Evolutionary conservation across 2,113 vertebrate genomes (phyloP).

Genomic region (Theropithecus gelada): DNA sequence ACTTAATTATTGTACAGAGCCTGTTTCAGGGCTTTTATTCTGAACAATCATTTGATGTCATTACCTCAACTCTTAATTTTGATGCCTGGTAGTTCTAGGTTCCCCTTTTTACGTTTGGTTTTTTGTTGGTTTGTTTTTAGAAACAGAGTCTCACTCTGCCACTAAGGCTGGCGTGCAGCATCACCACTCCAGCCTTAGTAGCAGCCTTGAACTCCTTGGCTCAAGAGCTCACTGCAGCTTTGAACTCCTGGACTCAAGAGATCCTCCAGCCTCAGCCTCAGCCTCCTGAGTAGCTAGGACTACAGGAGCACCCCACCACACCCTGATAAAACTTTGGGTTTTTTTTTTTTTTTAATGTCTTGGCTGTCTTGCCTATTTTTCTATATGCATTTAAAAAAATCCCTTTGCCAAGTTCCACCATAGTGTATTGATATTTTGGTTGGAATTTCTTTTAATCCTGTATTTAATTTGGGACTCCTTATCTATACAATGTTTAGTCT

Average conservation of each 20-base stretch:
- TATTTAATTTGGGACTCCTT: not conserved
- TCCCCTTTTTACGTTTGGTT: not conserved
- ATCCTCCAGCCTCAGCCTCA: too few relatives aligned
- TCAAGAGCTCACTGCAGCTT: too few relatives aligned
- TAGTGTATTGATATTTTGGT: not conserved
- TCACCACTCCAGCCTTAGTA: too few relatives aligned
- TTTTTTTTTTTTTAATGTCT: not conserved
- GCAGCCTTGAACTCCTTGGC: too few relatives aligned
- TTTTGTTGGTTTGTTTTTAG: not conserved
- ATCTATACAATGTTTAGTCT: not conserved
- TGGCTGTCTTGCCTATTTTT: not conserved
- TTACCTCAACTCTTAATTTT: not conserved
- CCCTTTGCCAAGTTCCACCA: not conserved
- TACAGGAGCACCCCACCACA: too few relatives aligned
- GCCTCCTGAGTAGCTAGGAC: too few relatives aligned
- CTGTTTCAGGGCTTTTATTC: not conserved
- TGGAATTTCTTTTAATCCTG: not conserved
- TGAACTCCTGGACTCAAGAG: too few relatives aligned
- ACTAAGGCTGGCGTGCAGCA: too few relatives aligned
- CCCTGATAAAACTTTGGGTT: too few relatives aligned
- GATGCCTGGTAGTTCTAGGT: not conserved
- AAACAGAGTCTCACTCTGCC: too few relatives aligned
- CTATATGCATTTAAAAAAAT: not conserved
- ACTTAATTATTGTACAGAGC: not conserved
- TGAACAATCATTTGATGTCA: not conserved